A percentile compares a stretch with the other conserved stretches of the same genome.
Conservation (phyloP, 2,888 invertebrate genomes). For the Odontocerum albicorne region DNA sequence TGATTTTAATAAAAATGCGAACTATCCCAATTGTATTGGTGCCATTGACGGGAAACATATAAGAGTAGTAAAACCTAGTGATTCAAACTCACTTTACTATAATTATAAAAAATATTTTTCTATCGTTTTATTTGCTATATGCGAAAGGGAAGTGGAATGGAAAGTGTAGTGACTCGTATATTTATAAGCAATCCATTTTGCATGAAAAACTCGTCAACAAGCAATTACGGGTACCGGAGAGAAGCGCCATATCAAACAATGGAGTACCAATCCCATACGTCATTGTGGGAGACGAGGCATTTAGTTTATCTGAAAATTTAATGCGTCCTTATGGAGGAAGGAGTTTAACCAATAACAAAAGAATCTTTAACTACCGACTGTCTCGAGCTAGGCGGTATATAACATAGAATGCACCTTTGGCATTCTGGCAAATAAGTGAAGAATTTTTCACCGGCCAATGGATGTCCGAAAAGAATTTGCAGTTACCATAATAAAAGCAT, state of each 20-base stretch:
- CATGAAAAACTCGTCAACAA: constrained; percentile 21
- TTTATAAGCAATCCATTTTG: constrained; percentile 34
- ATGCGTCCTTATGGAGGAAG: constrained; percentile 8
- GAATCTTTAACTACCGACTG: constrained; percentile 16
- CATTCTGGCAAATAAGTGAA: constrained; percentile 35
- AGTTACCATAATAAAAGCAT: constrained; percentile 6
- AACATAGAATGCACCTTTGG: constrained; percentile 36
- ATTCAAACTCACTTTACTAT: constrained; percentile 37
- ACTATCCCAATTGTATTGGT: constrained; percentile 34
- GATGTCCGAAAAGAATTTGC: constrained; percentile 2
- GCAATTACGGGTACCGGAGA: constrained; percentile 31
- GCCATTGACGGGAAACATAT: constrained; percentile 31
- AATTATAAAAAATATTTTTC: constrained; percentile 35
- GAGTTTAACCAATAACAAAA: constrained; percentile 11
- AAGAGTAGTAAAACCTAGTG: constrained; percentile 34
- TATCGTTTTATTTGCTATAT: constrained; percentile 37
- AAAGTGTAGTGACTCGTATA: constrained; percentile 35
- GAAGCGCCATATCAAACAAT: constrained; percentile 26
- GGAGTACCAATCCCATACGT: constrained; percentile 9
- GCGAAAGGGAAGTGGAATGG: constrained; percentile 32
- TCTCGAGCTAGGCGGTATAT: constrained; percentile 14
- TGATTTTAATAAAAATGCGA: constrained; percentile 27
- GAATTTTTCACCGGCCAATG: constrained; percentile 34
- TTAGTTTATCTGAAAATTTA: constrained; percentile 14
- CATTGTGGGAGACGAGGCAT: constrained; percentile 19